A percentile compares a stretch with the other conserved stretches of the same genome.
Conservation (phyloP, 1,140 invertebrate species). For the Heterodera carotae region DNA sequence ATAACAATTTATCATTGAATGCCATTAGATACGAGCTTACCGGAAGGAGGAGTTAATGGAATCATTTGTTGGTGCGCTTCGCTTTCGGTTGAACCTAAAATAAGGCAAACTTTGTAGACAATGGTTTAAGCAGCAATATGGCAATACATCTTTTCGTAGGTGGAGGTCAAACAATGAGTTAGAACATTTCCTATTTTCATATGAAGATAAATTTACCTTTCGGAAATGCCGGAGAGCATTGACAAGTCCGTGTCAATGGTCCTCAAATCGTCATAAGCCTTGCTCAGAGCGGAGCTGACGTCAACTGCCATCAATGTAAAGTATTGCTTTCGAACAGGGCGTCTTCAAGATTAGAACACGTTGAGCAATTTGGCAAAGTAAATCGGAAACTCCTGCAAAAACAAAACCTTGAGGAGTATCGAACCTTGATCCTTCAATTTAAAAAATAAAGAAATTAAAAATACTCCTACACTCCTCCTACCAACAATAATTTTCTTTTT, state of each 20-base stretch:
- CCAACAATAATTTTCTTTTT: no score
- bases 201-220: constrained; percentile 25
- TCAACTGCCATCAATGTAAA: constrained; percentile 28
- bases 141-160: no score
- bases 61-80: constrained; percentile 4
- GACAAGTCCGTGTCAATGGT: constrained; percentile 37
- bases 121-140: background rate
- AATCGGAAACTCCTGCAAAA: no score
- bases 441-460: no score
- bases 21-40: constrained; percentile 19
- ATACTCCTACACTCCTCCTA: no score
- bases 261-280: constrained; percentile 41
- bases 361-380: background rate
- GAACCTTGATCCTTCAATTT: no score
- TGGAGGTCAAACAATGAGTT: no score
- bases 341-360: background rate
- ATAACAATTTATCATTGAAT: constrained; percentile 5
- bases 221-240: constrained; percentile 27
- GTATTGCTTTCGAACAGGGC: background rate
- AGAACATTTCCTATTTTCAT: no score
- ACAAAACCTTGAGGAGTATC: no score
- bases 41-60: background rate
- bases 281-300: constrained; percentile 31
- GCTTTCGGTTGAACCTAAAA: constrained; percentile 27
- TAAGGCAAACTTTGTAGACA: background rate